Percentiles rank a stretch among this genome's conserved stretches.
phyloP scores from a whole-genome alignment of 2,888 invertebrate species.

The Cenopis cana region DNA sequence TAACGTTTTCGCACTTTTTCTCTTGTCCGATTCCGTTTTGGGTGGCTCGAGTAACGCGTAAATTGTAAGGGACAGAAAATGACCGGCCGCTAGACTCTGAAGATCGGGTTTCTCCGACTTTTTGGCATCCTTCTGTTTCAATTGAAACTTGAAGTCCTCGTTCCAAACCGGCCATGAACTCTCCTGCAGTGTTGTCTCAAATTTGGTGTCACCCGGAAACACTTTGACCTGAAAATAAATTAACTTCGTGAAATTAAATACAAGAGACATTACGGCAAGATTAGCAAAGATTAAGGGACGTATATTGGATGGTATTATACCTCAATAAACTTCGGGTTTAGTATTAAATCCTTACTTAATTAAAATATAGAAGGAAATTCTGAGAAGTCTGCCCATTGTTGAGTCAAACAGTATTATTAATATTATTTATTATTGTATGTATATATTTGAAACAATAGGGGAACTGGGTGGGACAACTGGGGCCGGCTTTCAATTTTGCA shows the following conservation, averaged over 20 bases:
- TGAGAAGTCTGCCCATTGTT: neutral
- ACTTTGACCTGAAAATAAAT: constrained; percentile 87
- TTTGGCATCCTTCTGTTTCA: constrained; percentile 84
- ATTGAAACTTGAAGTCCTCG: constrained; percentile 89
- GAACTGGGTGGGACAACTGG: neutral
- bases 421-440: neutral
- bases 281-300: constrained; percentile 4
- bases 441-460: neutral
- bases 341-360: neutral
- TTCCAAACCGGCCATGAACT: constrained; percentile 93
- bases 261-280: neutral
- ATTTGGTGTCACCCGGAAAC: constrained; percentile 91
- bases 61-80: constrained; percentile 88
- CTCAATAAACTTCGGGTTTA: constrained; percentile 5
- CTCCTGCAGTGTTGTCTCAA: constrained; percentile 89
- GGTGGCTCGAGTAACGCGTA: constrained; percentile 88
- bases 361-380: neutral
- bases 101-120: constrained; percentile 79
- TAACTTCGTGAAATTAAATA: constrained; percentile 6
- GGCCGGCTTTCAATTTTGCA: neutral
- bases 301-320: neutral
- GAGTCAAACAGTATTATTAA: neutral
- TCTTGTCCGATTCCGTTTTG: constrained; percentile 71
- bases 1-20: constrained; percentile 67
- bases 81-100: constrained; percentile 86